Evolutionary conservation across 1,140 invertebrate species (phyloP).

Genomic region (Zaprionus africanus): DNA sequence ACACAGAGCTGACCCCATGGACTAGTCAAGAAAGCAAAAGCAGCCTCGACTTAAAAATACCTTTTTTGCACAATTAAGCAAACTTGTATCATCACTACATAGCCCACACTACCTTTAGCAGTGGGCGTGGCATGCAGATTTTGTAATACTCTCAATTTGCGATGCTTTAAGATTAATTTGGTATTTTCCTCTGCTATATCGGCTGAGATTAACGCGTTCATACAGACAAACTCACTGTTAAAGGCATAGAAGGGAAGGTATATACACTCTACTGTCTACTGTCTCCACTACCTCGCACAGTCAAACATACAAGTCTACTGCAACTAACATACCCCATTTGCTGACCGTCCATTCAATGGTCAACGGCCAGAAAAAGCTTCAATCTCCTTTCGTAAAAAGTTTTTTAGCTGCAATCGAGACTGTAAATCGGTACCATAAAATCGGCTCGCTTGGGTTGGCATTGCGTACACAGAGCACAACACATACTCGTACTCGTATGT

Average conservation of each 20-base stretch:
- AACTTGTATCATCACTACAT: no score
- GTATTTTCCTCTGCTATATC: background rate
- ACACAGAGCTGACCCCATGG: background rate
- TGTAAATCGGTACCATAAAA: slow-evolving; percentile 5
- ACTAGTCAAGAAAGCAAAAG: background rate
- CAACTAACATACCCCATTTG: background rate
- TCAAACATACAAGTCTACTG: no score
- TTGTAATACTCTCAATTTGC: no score
- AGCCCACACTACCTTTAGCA: no score
- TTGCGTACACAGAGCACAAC: background rate
- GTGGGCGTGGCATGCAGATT: no score
- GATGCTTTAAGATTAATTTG: background rate
- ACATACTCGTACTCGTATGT: no score
- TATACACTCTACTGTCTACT: no score
- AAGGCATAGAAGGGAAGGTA: no score
- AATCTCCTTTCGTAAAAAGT: background rate
- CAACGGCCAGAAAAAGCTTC: background rate
- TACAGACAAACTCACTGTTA: background rate
- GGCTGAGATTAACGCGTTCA: background rate
- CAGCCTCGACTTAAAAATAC: background rate
- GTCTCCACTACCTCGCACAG: no score
- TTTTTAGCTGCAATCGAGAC: slow-evolving; percentile 1
- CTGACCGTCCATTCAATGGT: background rate
- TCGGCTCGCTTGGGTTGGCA: background rate
- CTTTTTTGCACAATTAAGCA: background rate